Evolutionary conservation across 2,888 invertebrate species (phyloP), one percentile per base, ranked within the genome.

Genomic region (Ophioninae sp.): DNA sequence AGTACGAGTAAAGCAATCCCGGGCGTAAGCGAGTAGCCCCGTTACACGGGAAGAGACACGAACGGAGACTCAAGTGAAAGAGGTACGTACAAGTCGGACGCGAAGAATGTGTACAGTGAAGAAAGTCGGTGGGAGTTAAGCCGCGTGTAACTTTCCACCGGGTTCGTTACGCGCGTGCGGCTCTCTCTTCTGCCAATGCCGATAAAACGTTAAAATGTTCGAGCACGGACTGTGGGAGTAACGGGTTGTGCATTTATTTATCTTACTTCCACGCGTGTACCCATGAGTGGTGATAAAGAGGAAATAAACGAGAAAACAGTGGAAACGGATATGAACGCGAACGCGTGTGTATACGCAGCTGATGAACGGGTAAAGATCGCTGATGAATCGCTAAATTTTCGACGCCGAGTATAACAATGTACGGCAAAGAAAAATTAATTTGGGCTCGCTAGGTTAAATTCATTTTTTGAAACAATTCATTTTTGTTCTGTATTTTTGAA

Each of bases 1-100:
- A 64, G 83, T 75, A 78, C 75, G 77, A 83, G 75, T 78, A 57
- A 65, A 81, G 78, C 77, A 67, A 83, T 78, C 75, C n/a, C 75
- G 50, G 83, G 17, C 81, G 37, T 13, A 20, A 41, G 56, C 50
- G 50, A 74, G 56, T 20, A 61, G 56, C n/a, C 50, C 23, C 23
- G 50, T 50, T 10, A 50, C 50, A 5, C 50, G 50, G 13, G 50
- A 50, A 17, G 6, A 50, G 68, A 30, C 17, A 39, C 73, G 41
- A 13, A 39, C 62, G 10, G 17, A 44, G 50, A 21, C 44, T 23
- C n/a, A 72, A 73, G 76, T 79, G 73, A 57, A 83, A 79, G 76
- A 76, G 57, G 61, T 23, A 44, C n/a, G 21, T 21, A 21, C 5
- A 13, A 62, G 79, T 72, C 65, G 41, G 76, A 61, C 79, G 39